A percentile compares a stretch with the other conserved stretches of the same genome.
These are phyloP conservation scores for Poeciliopsis presidionis DNA, from an alignment of 2,797 vertebrate species.

Conservation along the genomic window DNA sequence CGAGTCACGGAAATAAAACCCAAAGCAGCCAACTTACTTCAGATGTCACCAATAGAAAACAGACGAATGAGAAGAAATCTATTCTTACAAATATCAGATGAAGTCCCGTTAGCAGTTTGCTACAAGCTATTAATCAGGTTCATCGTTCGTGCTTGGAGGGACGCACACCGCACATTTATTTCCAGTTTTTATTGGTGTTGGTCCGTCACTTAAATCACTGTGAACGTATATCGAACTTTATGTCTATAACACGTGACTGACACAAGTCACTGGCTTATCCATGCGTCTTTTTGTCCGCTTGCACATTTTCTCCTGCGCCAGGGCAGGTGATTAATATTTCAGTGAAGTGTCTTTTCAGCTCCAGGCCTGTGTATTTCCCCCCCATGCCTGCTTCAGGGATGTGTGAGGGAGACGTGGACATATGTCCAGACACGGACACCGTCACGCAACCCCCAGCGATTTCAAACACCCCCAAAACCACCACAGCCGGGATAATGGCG, in stretches of 20 bases:
- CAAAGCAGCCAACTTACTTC: not conserved
- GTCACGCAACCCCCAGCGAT: slow-evolving; percentile 43
- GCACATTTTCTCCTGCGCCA: slow-evolving; percentile 44
- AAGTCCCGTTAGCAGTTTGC: not conserved
- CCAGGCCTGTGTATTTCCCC: slow-evolving; percentile 67
- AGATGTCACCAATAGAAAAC: not conserved
- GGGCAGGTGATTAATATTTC: slow-evolving; percentile 78
- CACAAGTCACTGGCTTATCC: slow-evolving; percentile 34
- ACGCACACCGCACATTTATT: not conserved
- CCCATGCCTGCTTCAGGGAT: slow-evolving; percentile 43
- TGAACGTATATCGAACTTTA: not conserved
- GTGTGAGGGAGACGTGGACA: slow-evolving; percentile 39
- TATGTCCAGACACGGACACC: slow-evolving; percentile 23
- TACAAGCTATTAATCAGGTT: not conserved
- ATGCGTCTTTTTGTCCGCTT: slow-evolving; percentile 48
- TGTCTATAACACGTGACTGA: not conserved
- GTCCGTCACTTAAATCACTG: not conserved
- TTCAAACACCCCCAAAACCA: slow-evolving; percentile 59
- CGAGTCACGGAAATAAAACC: not conserved
- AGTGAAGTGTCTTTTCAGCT: slow-evolving; percentile 75
- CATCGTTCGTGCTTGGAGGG: not conserved
- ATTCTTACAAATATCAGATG: not conserved
- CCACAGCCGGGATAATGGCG: slow-evolving; percentile 68
- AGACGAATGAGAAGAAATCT: not conserved
- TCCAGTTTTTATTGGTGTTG: not conserved